Percentiles rank a stretch among this genome's conserved stretches.
Evolutionary conservation across 92 coral and sea anemone species (phyloP).

Genomic region (Montipora capitata): DNA sequence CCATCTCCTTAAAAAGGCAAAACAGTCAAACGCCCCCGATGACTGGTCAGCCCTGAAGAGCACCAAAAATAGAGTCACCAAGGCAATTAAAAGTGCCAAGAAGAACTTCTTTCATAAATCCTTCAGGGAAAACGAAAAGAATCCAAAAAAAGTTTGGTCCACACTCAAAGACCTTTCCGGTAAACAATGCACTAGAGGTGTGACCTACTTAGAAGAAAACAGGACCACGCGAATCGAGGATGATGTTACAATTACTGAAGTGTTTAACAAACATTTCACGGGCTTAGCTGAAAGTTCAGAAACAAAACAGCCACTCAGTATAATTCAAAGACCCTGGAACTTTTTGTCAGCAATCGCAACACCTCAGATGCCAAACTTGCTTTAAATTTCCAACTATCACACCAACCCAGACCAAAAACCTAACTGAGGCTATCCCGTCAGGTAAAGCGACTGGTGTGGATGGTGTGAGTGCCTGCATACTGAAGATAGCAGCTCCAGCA

Average conservation of each 20-base stretch:
- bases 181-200: neutral
- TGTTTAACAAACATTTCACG: neutral
- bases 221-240: neutral
- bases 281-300: constrained; percentile 1
- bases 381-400: constrained; percentile 39
- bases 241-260: neutral
- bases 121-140: neutral
- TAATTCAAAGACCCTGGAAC: constrained; percentile 3
- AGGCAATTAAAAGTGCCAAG: neutral
- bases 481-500: constrained; percentile 71
- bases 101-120: neutral
- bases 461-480: constrained; percentile 39
- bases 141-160: neutral
- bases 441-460: constrained; percentile 65
- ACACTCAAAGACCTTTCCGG: neutral
- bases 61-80: neutral
- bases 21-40: neutral
- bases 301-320: constrained; percentile 6
- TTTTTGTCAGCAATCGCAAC: constrained; percentile 35
- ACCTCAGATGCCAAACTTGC: constrained; percentile 15
- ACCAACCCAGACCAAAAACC: constrained; percentile 11
- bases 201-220: neutral
- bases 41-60: neutral
- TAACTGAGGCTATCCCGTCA: constrained; percentile 59
- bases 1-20: neutral